A percentile compares a stretch with the other conserved stretches of the same genome.
These are phyloP conservation scores for Torymus texanus DNA, from an alignment of 2,888 invertebrate species.

Conservation along the genomic window DNA sequence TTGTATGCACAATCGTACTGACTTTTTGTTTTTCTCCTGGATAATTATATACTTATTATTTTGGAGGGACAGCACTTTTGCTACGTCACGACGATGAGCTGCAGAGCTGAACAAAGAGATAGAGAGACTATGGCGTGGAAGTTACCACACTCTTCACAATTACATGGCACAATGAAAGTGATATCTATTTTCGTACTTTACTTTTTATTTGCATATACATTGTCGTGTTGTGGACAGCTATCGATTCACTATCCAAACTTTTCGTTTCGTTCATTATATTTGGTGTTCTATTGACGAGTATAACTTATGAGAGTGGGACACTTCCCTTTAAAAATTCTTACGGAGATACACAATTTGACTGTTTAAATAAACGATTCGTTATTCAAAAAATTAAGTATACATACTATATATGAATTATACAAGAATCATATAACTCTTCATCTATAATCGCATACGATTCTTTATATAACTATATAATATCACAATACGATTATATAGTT, in stretches of 20 bases:
- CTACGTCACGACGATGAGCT: slow-evolving; percentile 71
- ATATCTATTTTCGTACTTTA: slow-evolving; percentile 49
- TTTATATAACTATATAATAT: slow-evolving; percentile 31
- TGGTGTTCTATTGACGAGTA: slow-evolving; percentile 52
- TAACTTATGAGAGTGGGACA: slow-evolving; percentile 48
- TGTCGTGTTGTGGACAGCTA: slow-evolving; percentile 9
- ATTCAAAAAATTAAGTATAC: slow-evolving; percentile 16
- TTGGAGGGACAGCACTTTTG: slow-evolving; percentile 74
- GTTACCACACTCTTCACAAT: slow-evolving; percentile 72
- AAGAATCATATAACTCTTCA: slow-evolving; percentile 20
- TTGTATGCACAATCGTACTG: slow-evolving; percentile 29
- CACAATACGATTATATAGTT: slow-evolving; percentile 18
- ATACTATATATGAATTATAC: slow-evolving; percentile 42
- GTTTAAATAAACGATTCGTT: slow-evolving; percentile 17
- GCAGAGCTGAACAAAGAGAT: slow-evolving; percentile 70
- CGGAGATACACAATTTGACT: slow-evolving; percentile 20
- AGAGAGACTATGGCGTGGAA: slow-evolving; percentile 55
- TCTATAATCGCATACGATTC: slow-evolving; percentile 38
- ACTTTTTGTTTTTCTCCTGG: slow-evolving; percentile 48
- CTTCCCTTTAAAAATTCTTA: slow-evolving; percentile 39
- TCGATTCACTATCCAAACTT: slow-evolving; percentile 11
- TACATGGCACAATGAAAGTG: slow-evolving; percentile 69
- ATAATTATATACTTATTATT: slow-evolving; percentile 70
- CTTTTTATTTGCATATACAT: slow-evolving; percentile 31
- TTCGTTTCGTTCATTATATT: slow-evolving; percentile 41